phyloP scores from a whole-genome alignment of 2,888 invertebrate species.

The Pelosia muscerda region DNA sequence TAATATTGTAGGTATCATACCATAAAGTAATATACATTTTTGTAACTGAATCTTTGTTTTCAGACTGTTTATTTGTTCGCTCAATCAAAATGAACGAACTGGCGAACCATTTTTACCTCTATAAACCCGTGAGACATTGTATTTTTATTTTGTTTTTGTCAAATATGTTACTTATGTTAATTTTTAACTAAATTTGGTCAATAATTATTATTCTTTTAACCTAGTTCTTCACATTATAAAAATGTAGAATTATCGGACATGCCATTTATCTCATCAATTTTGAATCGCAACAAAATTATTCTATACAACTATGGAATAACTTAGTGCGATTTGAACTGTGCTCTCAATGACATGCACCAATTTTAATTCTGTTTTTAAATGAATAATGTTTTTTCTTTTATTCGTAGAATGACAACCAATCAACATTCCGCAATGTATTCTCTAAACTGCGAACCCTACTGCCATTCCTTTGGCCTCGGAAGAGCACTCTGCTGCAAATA shows the following conservation, averaged over 20 bases:
- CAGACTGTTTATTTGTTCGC: conserved; percentile 55
- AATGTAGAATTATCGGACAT: neutral
- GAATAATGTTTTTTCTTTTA: neutral
- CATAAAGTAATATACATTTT: neutral
- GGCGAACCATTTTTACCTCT: conserved; percentile 53
- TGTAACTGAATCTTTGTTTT: conserved; percentile 41
- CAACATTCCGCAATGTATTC: conserved; percentile 93
- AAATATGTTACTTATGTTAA: neutral
- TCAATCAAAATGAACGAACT: conserved; percentile 44
- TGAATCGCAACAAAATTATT: neutral
- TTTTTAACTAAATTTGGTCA: neutral
- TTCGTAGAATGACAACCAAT: conserved; percentile 86
- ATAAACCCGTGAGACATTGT: conserved; percentile 57
- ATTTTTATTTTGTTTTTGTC: conserved; percentile 23
- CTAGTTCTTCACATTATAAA: neutral
- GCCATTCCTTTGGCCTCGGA: conserved; percentile 98
- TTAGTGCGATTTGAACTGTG: neutral
- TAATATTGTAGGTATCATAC: neutral
- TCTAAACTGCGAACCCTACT: conserved; percentile 92
- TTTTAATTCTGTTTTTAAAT: neutral
- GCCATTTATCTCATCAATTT: neutral
- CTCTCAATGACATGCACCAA: neutral
- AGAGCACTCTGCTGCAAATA: conserved; percentile 91
- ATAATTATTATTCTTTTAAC: neutral
- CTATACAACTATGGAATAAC: neutral